A percentile compares a stretch with the other conserved stretches of the same genome.
phyloP scores from a whole-genome alignment of 92 coral and sea anemone genomes.

The Heteractis magnifica region DNA sequence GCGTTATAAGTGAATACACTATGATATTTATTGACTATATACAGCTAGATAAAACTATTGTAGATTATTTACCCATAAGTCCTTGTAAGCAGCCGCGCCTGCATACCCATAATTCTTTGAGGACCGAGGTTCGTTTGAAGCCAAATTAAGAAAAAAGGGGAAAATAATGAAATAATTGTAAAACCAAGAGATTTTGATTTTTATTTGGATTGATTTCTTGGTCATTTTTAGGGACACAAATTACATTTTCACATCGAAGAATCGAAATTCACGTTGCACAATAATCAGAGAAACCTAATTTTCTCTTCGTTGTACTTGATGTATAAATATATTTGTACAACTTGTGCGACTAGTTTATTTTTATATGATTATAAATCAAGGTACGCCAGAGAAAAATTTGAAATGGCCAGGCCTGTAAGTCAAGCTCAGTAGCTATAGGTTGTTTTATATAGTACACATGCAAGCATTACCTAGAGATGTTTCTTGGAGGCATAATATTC shows the following conservation, averaged over 20 bases:
- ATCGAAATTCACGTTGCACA: slow-evolving; percentile 1
- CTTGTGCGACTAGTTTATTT: neutral
- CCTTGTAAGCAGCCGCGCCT: neutral
- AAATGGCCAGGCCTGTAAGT: neutral
- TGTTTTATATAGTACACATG: no score
- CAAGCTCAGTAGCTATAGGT: neutral
- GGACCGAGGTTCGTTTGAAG: neutral
- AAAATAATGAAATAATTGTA: neutral
- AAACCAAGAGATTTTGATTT: neutral
- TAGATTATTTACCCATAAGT: neutral
- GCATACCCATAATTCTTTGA: neutral
- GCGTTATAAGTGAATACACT: no score
- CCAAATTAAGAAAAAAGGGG: neutral
- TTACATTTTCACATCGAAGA: neutral
- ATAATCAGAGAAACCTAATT: neutral
- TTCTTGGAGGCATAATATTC: neutral
- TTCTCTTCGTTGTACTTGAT: slow-evolving; percentile 1
- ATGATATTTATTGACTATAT: no score
- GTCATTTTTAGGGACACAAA: neutral
- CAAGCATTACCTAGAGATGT: neutral
- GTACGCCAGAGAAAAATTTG: neutral
- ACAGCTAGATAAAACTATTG: neutral
- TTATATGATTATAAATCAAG: neutral
- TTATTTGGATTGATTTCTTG: neutral
- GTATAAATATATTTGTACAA: neutral